These are phyloP conservation scores for Meda fulgida DNA, from an alignment of 2,797 vertebrate species.

Conservation along the genomic window DNA sequence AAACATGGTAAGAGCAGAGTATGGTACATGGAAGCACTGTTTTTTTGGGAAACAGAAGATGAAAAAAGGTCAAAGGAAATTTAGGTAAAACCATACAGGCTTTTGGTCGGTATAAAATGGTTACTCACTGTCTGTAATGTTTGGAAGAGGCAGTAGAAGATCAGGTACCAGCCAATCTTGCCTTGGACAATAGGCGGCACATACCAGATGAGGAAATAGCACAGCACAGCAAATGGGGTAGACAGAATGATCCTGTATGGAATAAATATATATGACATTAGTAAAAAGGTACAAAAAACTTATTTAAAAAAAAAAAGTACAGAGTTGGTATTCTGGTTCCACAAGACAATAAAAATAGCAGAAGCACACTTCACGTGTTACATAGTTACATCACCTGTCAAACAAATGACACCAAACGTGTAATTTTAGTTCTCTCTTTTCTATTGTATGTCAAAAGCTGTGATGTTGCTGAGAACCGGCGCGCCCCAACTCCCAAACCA, in stretches of 20 bases:
- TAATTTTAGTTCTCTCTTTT: background rate
- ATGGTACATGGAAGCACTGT: constrained; percentile 97
- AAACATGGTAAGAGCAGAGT: constrained; percentile 98
- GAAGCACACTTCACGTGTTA: background rate
- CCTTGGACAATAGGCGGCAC: constrained; percentile 85
- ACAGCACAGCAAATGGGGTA: constrained; percentile 87
- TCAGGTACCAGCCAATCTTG: constrained; percentile 88
- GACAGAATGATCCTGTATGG: constrained; percentile 87
- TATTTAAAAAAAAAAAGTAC: no score
- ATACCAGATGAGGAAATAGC: constrained; percentile 93
- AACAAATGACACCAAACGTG: background rate
- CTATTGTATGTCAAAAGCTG: background rate
- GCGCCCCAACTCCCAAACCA: no score
- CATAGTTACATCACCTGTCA: no score
- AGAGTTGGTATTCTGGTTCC: background rate
- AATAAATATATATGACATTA: background rate
- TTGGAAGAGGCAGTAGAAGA: constrained; percentile 96
- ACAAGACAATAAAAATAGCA: no score
- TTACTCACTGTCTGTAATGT: constrained; percentile 90
- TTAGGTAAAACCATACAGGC: no score
- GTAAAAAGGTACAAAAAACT: background rate
- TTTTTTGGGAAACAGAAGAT: background rate
- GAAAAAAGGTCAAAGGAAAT: background rate
- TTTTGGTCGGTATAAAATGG: background rate
- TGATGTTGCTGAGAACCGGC: no score